phyloP scores from a whole-genome alignment of 92 coral and sea anemone species.

The Actinernus sp. region DNA sequence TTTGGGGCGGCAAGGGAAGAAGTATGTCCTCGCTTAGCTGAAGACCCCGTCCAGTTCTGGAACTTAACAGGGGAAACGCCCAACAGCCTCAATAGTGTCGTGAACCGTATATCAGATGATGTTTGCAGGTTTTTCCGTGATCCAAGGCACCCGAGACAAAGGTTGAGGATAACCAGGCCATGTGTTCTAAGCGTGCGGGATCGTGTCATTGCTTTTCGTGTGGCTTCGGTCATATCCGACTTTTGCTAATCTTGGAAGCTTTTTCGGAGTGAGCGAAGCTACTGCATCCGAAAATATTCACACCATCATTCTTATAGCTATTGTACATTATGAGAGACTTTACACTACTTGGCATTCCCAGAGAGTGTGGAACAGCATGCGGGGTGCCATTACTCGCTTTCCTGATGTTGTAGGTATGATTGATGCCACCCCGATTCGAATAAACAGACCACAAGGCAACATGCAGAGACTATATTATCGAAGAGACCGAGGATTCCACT shows the following conservation, averaged over 20 bases:
- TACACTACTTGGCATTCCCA: constrained; percentile 35
- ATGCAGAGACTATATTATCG: constrained; percentile 39
- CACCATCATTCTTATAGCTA: constrained; percentile 6
- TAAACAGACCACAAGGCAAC: constrained; percentile 17
- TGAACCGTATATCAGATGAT: constrained; percentile 22
- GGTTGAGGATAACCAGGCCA: constrained; percentile 29
- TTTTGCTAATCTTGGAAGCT: constrained; percentile 17
- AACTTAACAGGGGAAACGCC: too few species aligned
- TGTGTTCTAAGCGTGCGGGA: constrained; percentile 24
- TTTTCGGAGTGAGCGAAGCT: constrained; percentile 35
- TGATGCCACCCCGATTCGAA: constrained; percentile 43
- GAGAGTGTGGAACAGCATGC: constrained; percentile 21
- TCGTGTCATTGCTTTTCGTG: constrained; percentile 45
- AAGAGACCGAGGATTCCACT: constrained; percentile 34
- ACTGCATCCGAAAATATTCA: constrained; percentile 43
- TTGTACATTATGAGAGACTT: constrained; percentile 22
- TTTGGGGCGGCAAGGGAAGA: too few species aligned
- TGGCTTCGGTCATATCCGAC: constrained; percentile 38
- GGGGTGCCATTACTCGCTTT: constrained; percentile 15
- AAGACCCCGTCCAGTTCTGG: too few species aligned
- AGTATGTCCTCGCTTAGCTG: too few species aligned
- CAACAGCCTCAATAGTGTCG: constrained; percentile 20
- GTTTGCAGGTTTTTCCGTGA: constrained; percentile 27
- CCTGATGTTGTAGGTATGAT: constrained; percentile 40
- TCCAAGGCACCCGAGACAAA: constrained; percentile 38